A percentile compares a stretch with the other conserved stretches of the same genome.
Conservation (phyloP, 2,888 invertebrate species). For the Meganola albula region DNA sequence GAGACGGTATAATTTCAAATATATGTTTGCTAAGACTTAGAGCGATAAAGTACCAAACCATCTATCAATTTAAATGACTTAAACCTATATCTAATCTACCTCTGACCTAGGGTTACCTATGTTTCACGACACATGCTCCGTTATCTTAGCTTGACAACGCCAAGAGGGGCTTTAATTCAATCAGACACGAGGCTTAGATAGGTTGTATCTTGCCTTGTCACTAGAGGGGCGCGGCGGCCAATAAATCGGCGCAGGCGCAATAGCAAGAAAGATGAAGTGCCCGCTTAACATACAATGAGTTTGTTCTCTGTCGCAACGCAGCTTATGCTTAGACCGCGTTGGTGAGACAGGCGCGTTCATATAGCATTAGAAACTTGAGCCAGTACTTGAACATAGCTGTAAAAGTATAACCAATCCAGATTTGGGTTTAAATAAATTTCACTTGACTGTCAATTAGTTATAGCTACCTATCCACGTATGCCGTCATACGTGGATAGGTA, state of each 20-base stretch:
- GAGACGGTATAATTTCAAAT: too few species aligned
- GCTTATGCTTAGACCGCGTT: slow-evolving; percentile 47
- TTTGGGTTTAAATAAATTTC: too few species aligned
- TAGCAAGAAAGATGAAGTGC: slow-evolving; percentile 71
- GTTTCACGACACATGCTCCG: slow-evolving; percentile 30
- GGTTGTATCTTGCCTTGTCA: slow-evolving; percentile 49
- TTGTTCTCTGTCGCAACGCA: slow-evolving; percentile 57
- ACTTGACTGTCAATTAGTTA: too few species aligned
- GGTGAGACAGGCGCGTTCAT: slow-evolving; percentile 33
- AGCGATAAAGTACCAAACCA: slow-evolving; percentile 11
- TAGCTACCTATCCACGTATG: too few species aligned
- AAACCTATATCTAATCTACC: slow-evolving; percentile 36
- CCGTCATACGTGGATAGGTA: too few species aligned
- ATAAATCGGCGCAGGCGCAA: slow-evolving; percentile 63
- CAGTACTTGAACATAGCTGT: slow-evolving; percentile 28
- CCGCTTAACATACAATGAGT: slow-evolving; percentile 76
- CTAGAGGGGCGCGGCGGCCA: slow-evolving; percentile 64
- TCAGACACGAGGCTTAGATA: slow-evolving; percentile 39
- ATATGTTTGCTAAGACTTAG: too few species aligned
- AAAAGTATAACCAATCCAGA: slow-evolving; percentile 10
- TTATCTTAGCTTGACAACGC: slow-evolving; percentile 43
- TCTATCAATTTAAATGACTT: slow-evolving; percentile 30
- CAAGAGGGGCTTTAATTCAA: slow-evolving; percentile 49
- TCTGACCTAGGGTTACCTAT: slow-evolving; percentile 25
- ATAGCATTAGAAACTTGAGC: slow-evolving; percentile 34